These are phyloP conservation scores for Brassicogethes aeneus DNA, from an alignment of 2,888 invertebrate genomes.

Conservation along the genomic window DNA sequence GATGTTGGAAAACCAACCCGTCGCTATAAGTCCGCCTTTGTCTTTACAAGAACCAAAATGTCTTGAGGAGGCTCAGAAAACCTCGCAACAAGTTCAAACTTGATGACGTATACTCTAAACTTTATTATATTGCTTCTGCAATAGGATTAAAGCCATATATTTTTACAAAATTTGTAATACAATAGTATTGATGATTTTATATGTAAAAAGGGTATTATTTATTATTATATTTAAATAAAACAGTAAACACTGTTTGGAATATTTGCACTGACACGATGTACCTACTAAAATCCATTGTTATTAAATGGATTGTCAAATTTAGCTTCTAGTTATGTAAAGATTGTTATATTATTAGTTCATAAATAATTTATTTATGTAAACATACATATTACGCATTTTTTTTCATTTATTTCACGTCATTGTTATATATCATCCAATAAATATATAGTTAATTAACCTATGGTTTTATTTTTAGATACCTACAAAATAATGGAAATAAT, in stretches of 20 bases:
- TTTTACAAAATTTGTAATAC: too few relatives aligned
- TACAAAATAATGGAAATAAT: background rate
- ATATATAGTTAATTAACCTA: background rate
- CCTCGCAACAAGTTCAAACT: slow-evolving; percentile 5
- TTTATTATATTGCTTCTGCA: too few relatives aligned
- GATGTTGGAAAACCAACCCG: slow-evolving; percentile 43
- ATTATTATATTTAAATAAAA: slow-evolving; percentile 12
- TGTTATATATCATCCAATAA: background rate
- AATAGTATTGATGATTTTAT: too few relatives aligned
- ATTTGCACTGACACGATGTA: slow-evolving; percentile 10
- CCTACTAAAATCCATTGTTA: slow-evolving; percentile 6
- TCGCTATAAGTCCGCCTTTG: slow-evolving; percentile 33
- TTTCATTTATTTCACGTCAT: background rate
- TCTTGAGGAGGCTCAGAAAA: slow-evolving; percentile 15
- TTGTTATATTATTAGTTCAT: background rate
- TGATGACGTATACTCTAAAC: too few relatives aligned
- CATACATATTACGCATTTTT: background rate
- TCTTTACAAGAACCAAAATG: slow-evolving; percentile 29
- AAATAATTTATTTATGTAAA: slow-evolving; percentile 11
- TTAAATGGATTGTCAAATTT: background rate
- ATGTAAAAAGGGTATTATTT: slow-evolving; percentile 15
- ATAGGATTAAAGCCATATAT: too few relatives aligned
- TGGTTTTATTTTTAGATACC: background rate
- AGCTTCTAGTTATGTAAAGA: background rate
- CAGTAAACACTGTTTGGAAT: slow-evolving; percentile 5